Evolutionary conservation across 2,797 vertebrate species (phyloP).

Genomic region (Coilia nasus): DNA sequence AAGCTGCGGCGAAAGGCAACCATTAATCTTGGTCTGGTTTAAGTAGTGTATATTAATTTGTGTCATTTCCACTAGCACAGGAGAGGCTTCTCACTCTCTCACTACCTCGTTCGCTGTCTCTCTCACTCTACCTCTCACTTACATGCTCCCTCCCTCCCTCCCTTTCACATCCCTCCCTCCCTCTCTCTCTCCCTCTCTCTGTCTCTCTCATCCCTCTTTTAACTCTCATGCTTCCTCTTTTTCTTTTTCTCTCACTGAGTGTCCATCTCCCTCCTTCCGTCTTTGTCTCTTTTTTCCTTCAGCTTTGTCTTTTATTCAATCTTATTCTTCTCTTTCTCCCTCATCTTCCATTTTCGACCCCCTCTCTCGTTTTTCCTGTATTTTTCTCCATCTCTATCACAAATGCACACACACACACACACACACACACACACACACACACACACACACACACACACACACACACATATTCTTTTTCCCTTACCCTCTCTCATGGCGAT

Average conservation of each 20-base stretch:
- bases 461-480: background rate
- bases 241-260: constrained; percentile 9
- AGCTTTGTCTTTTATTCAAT: background rate
- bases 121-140: constrained; percentile 24
- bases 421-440: too few relatives aligned
- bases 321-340: background rate
- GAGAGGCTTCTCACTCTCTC: constrained; percentile 80
- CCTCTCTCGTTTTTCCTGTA: background rate
- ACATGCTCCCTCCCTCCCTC: constrained; percentile 28
- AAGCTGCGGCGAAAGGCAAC: constrained; percentile 95
- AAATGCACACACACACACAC: too few relatives aligned
- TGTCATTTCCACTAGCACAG: constrained; percentile 99
- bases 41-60: constrained; percentile 99
- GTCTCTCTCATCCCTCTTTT: constrained; percentile 50
- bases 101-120: constrained; percentile 26
- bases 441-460: too few relatives aligned
- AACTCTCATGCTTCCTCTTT: background rate
- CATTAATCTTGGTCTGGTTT: constrained; percentile 99
- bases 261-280: background rate
- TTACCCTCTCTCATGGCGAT: background rate
- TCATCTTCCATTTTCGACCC: background rate
- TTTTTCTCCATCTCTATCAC: background rate
- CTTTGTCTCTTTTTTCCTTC: background rate
- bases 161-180: background rate
- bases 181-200: constrained; percentile 39